Base-by-base conservation (phyloP, 2,797 vertebrate species). In the Spea hammondii region DNA sequence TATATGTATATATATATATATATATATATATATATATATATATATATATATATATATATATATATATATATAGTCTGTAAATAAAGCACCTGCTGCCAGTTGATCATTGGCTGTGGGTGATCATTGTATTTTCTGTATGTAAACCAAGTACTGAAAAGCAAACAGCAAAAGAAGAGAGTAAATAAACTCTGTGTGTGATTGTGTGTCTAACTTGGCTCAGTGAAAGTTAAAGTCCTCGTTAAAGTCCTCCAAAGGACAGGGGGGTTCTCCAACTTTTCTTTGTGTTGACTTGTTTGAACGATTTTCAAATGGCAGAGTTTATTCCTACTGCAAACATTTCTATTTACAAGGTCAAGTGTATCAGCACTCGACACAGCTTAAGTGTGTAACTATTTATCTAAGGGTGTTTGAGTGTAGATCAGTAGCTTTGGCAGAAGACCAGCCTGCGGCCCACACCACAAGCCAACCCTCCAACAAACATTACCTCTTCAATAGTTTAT, bases 281-380 rank as follows among this genome's bases (percentile, higher is more conserved):
- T 94, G 94, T 93, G 91, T 92, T 92, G 91, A 32, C 17, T 92
- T 91, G 91, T 93, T 94, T 94, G 92, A 94, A 93, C 92, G 92
- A 93, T 92, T 93, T 93, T 93, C 90, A 91, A 93, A 92, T 90
- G 92, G 90, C 75, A 88, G 88, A 91, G 91, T 93, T 94, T 90
- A 94, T 92, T 93, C 90, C 89, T 92, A 93, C 85, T 85, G 88
- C 93, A 96, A 95, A 95, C 92, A 94, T 89, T 91, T 89, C 88
- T 92, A 92, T 93, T 93, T 92, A 92, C 89, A 94, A 92, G 91
- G 93, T 95, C 92, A 95, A 94, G 92, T 93, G 93, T 91, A 89
- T 91, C 90, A 89, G 89, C 90, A 91, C 93, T 92, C 90, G 83
- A 85, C 89, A 89, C 89, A 88, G 91, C 91, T 94, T 91, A 89